Evolutionary conservation across 2,113 vertebrate genomes (phyloP), one percentile per base, ranked within the genome.

Genomic region (Monopterus albus): DNA sequence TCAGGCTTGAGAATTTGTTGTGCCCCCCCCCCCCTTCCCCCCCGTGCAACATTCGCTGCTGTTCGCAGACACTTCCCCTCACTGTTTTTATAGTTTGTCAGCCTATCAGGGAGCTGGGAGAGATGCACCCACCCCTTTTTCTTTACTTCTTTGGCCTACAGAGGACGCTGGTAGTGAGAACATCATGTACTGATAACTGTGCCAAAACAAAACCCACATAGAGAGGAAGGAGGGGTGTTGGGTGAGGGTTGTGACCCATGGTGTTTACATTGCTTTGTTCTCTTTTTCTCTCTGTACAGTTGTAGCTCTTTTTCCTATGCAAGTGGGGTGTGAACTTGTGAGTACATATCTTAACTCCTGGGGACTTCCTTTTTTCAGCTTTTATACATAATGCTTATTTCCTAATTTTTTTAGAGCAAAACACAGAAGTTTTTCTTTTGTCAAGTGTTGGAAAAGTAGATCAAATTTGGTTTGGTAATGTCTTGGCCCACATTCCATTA

Each of bases 131-230:
- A 79, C 89, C 91, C 91, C 86, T 58, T 57, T 76, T 56, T 71
- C 72, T 74, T 75, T 43, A 47, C 31, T 55, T 42, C 23, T 21
- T 61, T 87, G 88, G 78, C 90, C 69, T 83, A 43, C 49, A 65
- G 79, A 83, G 72, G 72, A 55, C 65, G 84, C 79, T 89, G 39
- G 5, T 83, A 72, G 70, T 52, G 71, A 85, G 92, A 89, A 93
- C 92, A 93, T 74, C 60, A 74, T 93, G 92, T 94, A 81, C 91
- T 88, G 68, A 64, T 62, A 73, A 71, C 75, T 79, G 68, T 90
- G 79, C 83, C 86, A 91, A 91, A 93, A 92, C 89, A 91, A 85
- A 87, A 88, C 72, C 64, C 80, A 76, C 72, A 51, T 5, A 69
- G 55, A 66, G 72, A 64, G 72, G 74, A 69, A 73, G 78, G 84